phyloP scores from a whole-genome alignment of 2,113 vertebrate genomes.

The Barnardius zonarius region DNA sequence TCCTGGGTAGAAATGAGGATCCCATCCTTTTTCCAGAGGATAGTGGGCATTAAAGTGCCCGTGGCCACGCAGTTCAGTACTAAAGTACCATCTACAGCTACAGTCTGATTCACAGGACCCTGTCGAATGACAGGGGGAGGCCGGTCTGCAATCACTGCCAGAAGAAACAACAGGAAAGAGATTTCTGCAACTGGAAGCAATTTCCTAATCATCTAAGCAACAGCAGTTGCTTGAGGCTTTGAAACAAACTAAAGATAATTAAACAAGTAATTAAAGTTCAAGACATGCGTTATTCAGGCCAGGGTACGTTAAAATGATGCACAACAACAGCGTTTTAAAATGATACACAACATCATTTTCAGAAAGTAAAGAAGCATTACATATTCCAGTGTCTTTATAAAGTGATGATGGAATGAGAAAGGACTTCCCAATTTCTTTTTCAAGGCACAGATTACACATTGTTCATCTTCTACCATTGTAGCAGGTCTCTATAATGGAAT shows the following conservation, averaged over 20 bases:
- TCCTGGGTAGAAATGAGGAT: slow-evolving; percentile 90
- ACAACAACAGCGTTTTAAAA: slow-evolving; percentile 54
- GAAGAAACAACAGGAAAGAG: slow-evolving; percentile 70
- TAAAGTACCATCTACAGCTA: slow-evolving; percentile 92
- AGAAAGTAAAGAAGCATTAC: not conserved
- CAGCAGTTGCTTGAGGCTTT: slow-evolving; percentile 77
- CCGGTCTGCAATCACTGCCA: slow-evolving; percentile 92
- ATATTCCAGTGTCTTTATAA: not conserved
- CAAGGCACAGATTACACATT: slow-evolving; percentile 17
- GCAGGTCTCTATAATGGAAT: not conserved
- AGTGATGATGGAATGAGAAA: not conserved
- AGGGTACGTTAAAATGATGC: slow-evolving; percentile 40
- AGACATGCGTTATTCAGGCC: slow-evolving; percentile 69
- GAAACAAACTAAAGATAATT: slow-evolving; percentile 82
- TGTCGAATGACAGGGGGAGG: slow-evolving; percentile 95
- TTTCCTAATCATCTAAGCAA: slow-evolving; percentile 85
- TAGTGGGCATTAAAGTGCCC: slow-evolving; percentile 86
- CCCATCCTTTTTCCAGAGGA: slow-evolving; percentile 95
- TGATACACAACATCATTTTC: not conserved
- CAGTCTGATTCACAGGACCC: slow-evolving; percentile 95
- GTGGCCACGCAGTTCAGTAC: slow-evolving; percentile 86
- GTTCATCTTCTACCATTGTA: not conserved
- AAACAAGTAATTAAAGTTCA: slow-evolving; percentile 77
- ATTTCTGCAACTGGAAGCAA: slow-evolving; percentile 86
- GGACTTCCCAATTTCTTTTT: not conserved